Conservation (phyloP, 2,888 invertebrate species). For the Toxonevra muliebris region DNA sequence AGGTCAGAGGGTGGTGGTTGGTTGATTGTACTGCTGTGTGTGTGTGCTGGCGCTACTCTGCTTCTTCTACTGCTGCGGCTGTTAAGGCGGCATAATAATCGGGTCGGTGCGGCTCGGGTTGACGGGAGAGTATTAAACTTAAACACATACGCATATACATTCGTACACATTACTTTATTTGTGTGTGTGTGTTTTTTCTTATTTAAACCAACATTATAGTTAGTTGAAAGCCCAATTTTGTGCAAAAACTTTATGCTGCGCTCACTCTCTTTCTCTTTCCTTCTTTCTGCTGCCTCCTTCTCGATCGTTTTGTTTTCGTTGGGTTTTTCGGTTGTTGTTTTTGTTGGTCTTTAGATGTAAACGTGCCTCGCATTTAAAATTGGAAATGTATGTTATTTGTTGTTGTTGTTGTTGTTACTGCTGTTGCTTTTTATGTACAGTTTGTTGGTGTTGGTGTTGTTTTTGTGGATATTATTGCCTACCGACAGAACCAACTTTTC, state of each 20-base stretch:
- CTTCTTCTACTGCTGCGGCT: no score
- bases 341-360: no score
- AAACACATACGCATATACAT: conserved; percentile 47
- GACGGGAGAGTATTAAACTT: conserved; percentile 23
- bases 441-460: conserved; percentile 10
- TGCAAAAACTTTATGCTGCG: no score
- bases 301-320: no score
- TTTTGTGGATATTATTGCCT: background rate
- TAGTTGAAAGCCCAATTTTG: no score
- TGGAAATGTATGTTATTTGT: background rate
- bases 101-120: conserved; percentile 33
- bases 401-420: conserved; percentile 30
- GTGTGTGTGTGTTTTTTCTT: conserved; percentile 10
- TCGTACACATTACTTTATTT: background rate
- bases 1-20: conserved; percentile 18
- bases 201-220: conserved; percentile 26
- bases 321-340: no score
- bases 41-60: conserved; percentile 3
- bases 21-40: conserved; percentile 15
- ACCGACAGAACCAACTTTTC: background rate
- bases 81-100: conserved; percentile 25
- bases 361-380: no score
- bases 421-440: conserved; percentile 2
- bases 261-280: no score
- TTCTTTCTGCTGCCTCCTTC: no score